Percentiles rank a stretch among this genome's conserved stretches.
These are phyloP conservation scores for human (Homo sapiens) DNA, from an alignment of 2,113 vertebrate genomes.

Conservation along the genomic window DNA sequence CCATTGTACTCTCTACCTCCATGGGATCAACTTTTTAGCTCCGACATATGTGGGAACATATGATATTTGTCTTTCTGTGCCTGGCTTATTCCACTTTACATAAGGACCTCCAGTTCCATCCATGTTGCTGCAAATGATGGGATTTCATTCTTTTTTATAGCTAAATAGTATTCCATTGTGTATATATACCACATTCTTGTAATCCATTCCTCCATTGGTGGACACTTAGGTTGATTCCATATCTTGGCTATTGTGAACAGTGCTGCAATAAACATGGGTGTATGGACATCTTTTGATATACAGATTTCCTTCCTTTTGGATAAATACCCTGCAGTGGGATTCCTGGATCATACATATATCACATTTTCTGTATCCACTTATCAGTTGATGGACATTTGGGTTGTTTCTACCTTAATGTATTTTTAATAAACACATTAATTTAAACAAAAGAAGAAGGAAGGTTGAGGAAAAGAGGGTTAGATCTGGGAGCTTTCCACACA, in stretches of 20 bases:
- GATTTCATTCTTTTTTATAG: background rate
- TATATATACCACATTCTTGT: background rate
- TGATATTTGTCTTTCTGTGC: background rate
- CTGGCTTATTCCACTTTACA: background rate
- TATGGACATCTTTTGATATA: background rate
- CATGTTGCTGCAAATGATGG: background rate
- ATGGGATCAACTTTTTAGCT: background rate
- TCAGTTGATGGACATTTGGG: background rate
- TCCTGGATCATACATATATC: background rate
- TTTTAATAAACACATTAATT: background rate
- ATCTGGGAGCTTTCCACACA: background rate
- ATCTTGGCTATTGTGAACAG: background rate
- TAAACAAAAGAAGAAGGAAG: background rate
- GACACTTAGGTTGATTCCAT: background rate
- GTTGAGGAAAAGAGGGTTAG: background rate
- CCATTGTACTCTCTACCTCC: background rate
- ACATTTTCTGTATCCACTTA: background rate
- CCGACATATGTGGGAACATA: background rate
- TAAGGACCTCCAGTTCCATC: background rate
- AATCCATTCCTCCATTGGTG: background rate
- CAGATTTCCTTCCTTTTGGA: background rate
- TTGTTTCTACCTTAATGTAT: background rate
- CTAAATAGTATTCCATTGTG: background rate
- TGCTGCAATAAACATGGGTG: background rate
- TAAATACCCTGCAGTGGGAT: background rate